These are phyloP conservation scores for Poecilobothrus nobilitatus DNA, from an alignment of 2,888 invertebrate species.

Conservation along the genomic window DNA sequence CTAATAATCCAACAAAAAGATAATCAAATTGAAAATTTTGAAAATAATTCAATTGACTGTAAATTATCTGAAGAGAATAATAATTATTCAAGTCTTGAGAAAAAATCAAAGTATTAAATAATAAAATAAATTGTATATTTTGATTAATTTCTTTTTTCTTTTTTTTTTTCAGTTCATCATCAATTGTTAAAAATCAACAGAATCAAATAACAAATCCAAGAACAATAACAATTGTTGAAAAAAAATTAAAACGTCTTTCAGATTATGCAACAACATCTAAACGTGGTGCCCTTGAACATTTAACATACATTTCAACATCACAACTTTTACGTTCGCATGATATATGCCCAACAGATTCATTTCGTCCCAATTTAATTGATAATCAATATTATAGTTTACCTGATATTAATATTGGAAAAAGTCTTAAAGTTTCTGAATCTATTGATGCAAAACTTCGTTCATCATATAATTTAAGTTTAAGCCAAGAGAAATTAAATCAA, in stretches of 20 bases:
- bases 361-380: conserved; percentile 45
- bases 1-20: neutral
- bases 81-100: neutral
- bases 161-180: neutral
- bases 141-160: neutral
- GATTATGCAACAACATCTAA: conserved; percentile 25
- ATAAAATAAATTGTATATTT: neutral
- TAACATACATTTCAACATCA: conserved; percentile 26
- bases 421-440: conserved; percentile 59
- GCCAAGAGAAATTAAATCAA: conserved; percentile 22
- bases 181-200: conserved; percentile 20
- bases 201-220: conserved; percentile 47
- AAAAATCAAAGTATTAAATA: neutral
- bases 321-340: conserved; percentile 23
- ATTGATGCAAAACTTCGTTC: conserved; percentile 60
- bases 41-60: neutral
- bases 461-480: conserved; percentile 36
- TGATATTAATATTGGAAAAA: conserved; percentile 60
- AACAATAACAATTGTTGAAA: conserved; percentile 46
- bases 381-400: conserved; percentile 65
- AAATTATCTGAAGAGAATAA: neutral
- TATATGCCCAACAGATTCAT: conserved; percentile 24
- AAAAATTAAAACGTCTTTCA: conserved; percentile 34
- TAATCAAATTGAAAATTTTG: conserved; percentile 10
- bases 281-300: conserved; percentile 26